Evolutionary conservation across 1,140 invertebrate species (phyloP), one percentile per base, ranked within the genome.

Genomic region (honey bee (Apis mellifera)): DNA sequence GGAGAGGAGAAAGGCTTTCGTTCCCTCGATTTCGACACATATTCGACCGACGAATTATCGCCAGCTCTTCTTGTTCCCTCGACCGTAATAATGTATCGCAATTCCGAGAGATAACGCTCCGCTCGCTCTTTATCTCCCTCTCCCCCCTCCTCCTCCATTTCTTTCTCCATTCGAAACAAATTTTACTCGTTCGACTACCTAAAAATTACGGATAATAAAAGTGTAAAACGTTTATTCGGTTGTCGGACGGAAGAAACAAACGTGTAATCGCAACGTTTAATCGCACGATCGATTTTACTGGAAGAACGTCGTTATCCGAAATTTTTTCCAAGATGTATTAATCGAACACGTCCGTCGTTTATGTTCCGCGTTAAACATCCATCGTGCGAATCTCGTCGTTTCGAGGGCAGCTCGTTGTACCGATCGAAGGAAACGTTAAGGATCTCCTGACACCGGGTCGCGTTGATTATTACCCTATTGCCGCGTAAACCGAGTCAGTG

Each of bases 401-500:
- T 68, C 21, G 26, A 19, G 19, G 66, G 52, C 52, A 57, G 13
- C 42, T n/a, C 17, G 79, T 86, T 86, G 19, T 69, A 60, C 32
- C 32, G 50, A 57, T 55, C 55, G 64, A 72, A 75, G 70, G 21
- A 78, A 72, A 71, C 42, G 26, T 54, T 52, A 9, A 26, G 55
- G 64, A 65, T 79, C 54, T 68, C 42, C 71, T 21, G 72, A n/a
- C 23, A 54, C 32, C 32, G 32, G 5, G 32, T 42, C 32, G 32
- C 32, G 50, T 54, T 73, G 85, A 73, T 76, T 3, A 32, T 3
- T 32, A 32, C 77, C 68, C 60, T 54, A 32, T 74, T 79, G 72
- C 78, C 76, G 71, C 82, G 77, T 83, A 83, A 88, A 86, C 66
- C 71, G 76, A 89, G 84, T 66, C 84, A 89, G 84, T 89, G 55